Evolutionary conservation across 2,888 invertebrate species (phyloP).

Genomic region (Cancer borealis): DNA sequence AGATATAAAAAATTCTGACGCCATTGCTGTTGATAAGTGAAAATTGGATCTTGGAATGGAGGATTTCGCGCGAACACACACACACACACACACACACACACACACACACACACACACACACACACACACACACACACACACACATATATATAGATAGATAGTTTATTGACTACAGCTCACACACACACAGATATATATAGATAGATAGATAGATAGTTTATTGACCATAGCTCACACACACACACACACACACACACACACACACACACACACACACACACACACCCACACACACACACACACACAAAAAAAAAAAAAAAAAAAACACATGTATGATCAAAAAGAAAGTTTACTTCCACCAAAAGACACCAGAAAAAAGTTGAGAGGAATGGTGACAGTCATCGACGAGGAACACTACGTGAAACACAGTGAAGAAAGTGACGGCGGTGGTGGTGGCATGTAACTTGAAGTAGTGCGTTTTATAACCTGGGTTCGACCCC

Average conservation of each 20-base stretch:
- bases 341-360: neutral
- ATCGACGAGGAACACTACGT: too few species aligned
- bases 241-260: constrained; percentile 37
- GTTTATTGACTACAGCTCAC: too few species aligned
- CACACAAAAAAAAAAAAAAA: neutral
- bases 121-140: constrained; percentile 17
- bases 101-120: constrained; percentile 26
- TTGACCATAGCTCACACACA: too few species aligned
- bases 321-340: neutral
- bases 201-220: too few species aligned
- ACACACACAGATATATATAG: too few species aligned
- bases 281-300: constrained; percentile 34
- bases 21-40: neutral
- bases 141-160: too few species aligned
- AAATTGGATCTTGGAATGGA: neutral
- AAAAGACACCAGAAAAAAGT: neutral
- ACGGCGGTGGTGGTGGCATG: neutral
- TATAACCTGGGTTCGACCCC: neutral
- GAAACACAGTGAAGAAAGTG: neutral
- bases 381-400: neutral
- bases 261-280: too few species aligned
- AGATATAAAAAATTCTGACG: neutral
- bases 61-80: neutral
- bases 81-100: neutral
- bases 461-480: neutral